Evolutionary conservation across 2,797 vertebrate genomes (phyloP).

Genomic region (Pseudochaenichthys georgianus): DNA sequence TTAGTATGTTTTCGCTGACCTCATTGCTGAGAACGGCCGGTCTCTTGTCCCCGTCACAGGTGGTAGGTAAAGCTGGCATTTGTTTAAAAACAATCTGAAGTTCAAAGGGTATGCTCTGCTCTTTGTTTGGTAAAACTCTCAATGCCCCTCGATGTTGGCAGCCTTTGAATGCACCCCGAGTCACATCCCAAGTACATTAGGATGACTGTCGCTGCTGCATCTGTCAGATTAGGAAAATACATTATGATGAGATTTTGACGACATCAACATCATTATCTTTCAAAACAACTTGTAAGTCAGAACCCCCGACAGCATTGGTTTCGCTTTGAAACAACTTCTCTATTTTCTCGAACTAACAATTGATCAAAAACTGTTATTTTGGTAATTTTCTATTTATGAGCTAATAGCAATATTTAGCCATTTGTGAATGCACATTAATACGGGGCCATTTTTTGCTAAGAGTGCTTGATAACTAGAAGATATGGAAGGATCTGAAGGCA

Average conservation of each 20-base stretch:
- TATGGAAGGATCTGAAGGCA: background rate
- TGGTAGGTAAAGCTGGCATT: background rate
- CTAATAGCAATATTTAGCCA: too few relatives aligned
- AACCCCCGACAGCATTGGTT: background rate
- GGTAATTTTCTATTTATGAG: background rate
- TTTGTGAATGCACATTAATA: too few relatives aligned
- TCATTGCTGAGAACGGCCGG: background rate
- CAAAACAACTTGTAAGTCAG: background rate
- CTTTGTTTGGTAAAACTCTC: background rate
- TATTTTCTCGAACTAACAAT: background rate
- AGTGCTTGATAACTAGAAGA: background rate
- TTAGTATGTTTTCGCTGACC: background rate
- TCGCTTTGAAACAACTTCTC: background rate
- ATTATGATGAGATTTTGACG: background rate
- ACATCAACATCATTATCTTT: background rate
- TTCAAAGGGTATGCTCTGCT: slow-evolving; percentile 1
- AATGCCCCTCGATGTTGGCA: background rate
- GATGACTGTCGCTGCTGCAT: background rate
- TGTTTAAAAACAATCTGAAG: slow-evolving; percentile 10
- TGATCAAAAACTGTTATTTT: background rate
- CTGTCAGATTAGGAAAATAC: background rate
- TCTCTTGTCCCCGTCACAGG: background rate
- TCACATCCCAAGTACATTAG: background rate
- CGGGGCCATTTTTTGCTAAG: background rate
- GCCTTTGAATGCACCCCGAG: background rate